These are phyloP conservation scores for Hyphantria cunea DNA, from an alignment of 1,140 invertebrate genomes.

Conservation along the genomic window DNA sequence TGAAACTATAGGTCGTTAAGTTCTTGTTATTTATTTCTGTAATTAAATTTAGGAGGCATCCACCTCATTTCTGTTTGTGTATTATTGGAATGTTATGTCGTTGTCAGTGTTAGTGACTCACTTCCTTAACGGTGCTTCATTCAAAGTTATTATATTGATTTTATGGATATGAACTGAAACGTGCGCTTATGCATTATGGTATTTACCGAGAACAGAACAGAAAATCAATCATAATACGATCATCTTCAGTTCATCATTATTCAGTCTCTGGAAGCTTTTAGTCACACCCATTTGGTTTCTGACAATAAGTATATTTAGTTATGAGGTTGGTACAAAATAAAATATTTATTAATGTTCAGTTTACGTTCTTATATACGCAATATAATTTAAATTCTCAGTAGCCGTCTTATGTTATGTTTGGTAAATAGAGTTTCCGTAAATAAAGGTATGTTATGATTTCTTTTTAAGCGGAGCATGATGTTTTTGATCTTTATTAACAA, in stretches of 20 bases:
- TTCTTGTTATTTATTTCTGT: constrained; percentile 2
- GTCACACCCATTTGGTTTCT: background rate
- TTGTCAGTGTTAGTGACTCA: constrained; percentile 9
- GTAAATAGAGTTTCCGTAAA: background rate
- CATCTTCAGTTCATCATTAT: too few relatives aligned
- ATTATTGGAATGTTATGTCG: constrained; percentile 1
- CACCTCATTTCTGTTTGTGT: constrained; percentile 12
- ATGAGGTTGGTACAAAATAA: background rate
- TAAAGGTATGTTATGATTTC: background rate
- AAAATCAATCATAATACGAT: constrained; percentile 22
- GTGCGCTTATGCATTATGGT: constrained; percentile 11
- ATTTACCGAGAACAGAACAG: constrained; percentile 24
- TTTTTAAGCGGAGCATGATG: too few relatives aligned
- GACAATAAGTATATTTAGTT: background rate
- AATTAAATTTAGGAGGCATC: constrained; percentile 4
- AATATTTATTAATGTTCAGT: background rate
- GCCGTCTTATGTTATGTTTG: background rate
- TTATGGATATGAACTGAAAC: constrained; percentile 15
- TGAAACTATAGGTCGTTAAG: too few relatives aligned
- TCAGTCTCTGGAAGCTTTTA: constrained; percentile 6
- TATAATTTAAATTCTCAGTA: background rate
- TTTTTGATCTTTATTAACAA: too few relatives aligned
- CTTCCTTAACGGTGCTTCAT: constrained; percentile 17
- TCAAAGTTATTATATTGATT: constrained; percentile 21
- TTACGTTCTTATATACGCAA: too few relatives aligned